Conservation (phyloP, 2,888 invertebrate genomes). For the Adelognathus sp. region DNA sequence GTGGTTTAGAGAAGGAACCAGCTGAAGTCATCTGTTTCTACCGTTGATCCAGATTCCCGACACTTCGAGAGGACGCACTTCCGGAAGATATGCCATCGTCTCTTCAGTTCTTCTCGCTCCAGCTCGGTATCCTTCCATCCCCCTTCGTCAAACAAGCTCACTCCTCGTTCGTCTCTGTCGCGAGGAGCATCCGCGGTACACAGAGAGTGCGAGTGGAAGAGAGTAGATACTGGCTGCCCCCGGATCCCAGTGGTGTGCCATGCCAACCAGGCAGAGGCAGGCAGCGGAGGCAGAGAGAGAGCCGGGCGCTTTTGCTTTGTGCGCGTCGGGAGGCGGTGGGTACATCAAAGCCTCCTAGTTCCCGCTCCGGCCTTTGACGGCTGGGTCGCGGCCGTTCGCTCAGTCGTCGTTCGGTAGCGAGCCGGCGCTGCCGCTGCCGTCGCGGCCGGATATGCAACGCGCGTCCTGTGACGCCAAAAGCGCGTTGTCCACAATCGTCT, state of each 20-base stretch:
- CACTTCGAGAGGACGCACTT: constrained; percentile 47
- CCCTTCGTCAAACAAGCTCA: constrained; percentile 57
- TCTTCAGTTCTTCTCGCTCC: constrained; percentile 20
- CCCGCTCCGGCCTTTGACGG: constrained; percentile 80
- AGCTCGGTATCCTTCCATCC: constrained; percentile 49
- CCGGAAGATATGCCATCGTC: constrained; percentile 40
- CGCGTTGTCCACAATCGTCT: constrained; percentile 46
- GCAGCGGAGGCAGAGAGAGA: too few species aligned
- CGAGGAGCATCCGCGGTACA: constrained; percentile 54
- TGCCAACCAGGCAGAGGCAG: constrained; percentile 74
- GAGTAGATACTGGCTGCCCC: constrained; percentile 66
- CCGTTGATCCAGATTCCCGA: constrained; percentile 28
- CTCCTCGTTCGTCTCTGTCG: constrained; percentile 62
- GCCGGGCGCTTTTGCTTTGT: constrained; percentile 78
- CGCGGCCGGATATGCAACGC: constrained; percentile 81
- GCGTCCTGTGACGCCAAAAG: constrained; percentile 32
- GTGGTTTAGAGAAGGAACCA: constrained; percentile 1
- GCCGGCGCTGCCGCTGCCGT: constrained; percentile 80
- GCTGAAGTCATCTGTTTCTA: constrained; percentile 3
- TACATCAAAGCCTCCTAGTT: constrained; percentile 80
- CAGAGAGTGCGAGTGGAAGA: too few species aligned
- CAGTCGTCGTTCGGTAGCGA: constrained; percentile 80
- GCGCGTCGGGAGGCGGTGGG: constrained; percentile 79
- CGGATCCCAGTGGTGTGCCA: constrained; percentile 65
- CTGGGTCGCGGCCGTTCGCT: constrained; percentile 78